These are phyloP conservation scores for Lasioglossum zephyrum DNA, from an alignment of 2,888 invertebrate genomes.

Conservation along the genomic window DNA sequence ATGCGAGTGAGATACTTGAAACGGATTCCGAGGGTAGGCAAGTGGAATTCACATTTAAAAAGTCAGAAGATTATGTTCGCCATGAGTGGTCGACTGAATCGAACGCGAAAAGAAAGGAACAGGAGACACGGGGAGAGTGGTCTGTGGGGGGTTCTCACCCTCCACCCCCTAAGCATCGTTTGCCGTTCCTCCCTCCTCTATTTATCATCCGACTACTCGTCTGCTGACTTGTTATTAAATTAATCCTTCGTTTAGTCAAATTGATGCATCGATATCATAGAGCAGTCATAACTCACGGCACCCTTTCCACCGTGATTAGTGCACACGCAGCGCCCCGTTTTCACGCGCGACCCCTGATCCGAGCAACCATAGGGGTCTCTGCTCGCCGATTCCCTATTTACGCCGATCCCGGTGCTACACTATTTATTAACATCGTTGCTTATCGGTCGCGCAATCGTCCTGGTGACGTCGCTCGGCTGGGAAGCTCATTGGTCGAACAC, in stretches of 20 bases:
- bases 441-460: conserved; percentile 71
- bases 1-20: not conserved
- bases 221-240: conserved; percentile 84
- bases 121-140: not conserved
- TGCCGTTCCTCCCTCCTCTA: conserved; percentile 75
- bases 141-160: not conserved
- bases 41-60: not conserved
- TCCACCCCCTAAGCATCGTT: conserved; percentile 51
- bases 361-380: conserved; percentile 40
- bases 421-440: conserved; percentile 77
- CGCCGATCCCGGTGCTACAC: conserved; percentile 64
- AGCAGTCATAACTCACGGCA: conserved; percentile 83
- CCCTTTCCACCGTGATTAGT: conserved; percentile 70
- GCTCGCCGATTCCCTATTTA: conserved; percentile 61
- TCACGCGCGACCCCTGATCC: conserved; percentile 65
- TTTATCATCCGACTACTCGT: conserved; percentile 80
- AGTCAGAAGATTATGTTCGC: not conserved
- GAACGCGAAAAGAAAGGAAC: conserved; percentile 10
- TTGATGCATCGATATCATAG: conserved; percentile 85
- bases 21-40: not conserved
- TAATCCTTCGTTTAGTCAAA: conserved; percentile 85
- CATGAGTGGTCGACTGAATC: conserved; percentile 7
- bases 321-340: conserved; percentile 47
- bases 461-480: not conserved
- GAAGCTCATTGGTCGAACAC: not conserved